These are phyloP conservation scores for Oncorhynchus keta DNA, from an alignment of 2,113 vertebrate species.

Conservation along the genomic window DNA sequence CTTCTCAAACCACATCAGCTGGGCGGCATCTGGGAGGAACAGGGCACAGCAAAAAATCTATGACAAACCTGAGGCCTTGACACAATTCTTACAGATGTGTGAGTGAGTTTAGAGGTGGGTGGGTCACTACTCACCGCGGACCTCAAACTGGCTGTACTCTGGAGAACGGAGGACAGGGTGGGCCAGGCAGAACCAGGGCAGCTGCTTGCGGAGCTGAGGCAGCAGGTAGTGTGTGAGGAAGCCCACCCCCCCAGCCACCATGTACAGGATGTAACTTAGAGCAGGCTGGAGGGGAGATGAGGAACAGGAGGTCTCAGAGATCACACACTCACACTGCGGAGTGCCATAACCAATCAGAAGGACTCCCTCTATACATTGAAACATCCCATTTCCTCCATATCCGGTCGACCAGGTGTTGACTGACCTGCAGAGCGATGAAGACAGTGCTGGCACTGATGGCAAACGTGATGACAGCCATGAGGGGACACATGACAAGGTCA, in stretches of 20 bases:
- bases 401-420: conserved; percentile 21
- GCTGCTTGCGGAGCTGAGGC: conserved; percentile 89
- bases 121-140: conserved; percentile 77
- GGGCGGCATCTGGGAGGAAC: conserved; percentile 78
- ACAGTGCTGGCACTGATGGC: conserved; percentile 92
- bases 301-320: neutral
- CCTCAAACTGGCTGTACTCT: conserved; percentile 92
- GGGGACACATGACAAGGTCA: conserved; percentile 86
- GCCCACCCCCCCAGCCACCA: conserved; percentile 83
- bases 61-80: neutral
- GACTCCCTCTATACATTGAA: neutral
- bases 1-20: conserved; percentile 95
- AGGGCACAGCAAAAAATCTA: neutral
- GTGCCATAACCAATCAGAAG: neutral
- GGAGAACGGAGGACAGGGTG: conserved; percentile 85
- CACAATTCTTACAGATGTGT: neutral
- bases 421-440: conserved; percentile 87
- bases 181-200: conserved; percentile 90
- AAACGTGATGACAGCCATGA: conserved; percentile 88
- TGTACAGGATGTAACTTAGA: conserved; percentile 84
- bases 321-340: no score
- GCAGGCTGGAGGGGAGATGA: conserved; percentile 73
- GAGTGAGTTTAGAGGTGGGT: neutral
- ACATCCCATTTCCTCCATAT: neutral
- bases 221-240: conserved; percentile 89